phyloP scores from a whole-genome alignment of 2,888 invertebrate genomes.

The Phasia obesa region DNA sequence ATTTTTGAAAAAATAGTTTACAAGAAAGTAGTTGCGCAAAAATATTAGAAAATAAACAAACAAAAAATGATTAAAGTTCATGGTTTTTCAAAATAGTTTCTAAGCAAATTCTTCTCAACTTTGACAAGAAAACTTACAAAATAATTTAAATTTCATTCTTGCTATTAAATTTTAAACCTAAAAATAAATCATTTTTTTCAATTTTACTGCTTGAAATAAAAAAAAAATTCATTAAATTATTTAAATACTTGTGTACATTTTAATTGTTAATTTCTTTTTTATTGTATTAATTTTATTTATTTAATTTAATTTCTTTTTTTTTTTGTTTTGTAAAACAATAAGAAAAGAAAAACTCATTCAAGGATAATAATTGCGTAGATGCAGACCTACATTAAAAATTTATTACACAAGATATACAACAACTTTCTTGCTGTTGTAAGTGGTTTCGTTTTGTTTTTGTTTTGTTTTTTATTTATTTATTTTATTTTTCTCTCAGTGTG shows the following conservation, averaged over 20 bases:
- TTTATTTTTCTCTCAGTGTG: constrained; percentile 32
- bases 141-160: not conserved
- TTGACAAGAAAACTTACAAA: no score
- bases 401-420: constrained; percentile 74
- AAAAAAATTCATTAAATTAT: constrained; percentile 45
- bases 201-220: constrained; percentile 34
- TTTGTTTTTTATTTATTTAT: not conserved
- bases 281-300: constrained; percentile 41
- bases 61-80: no score
- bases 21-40: no score
- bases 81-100: no score
- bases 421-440: constrained; percentile 13
- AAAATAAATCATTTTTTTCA: constrained; percentile 27
- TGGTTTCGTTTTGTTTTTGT: constrained; percentile 2
- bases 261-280: constrained; percentile 56
- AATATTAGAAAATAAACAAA: no score
- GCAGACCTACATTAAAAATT: constrained; percentile 81
- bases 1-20: no score
- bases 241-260: constrained; percentile 62
- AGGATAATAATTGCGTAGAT: constrained; percentile 81
- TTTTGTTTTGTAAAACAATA: constrained; percentile 27
- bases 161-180: not conserved
- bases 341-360: constrained; percentile 73
- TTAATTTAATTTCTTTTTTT: constrained; percentile 41
- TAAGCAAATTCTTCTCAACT: no score